These are phyloP conservation scores for Pygmarrhopalites habei DNA, from an alignment of 1,140 invertebrate genomes.

Conservation along the genomic window DNA sequence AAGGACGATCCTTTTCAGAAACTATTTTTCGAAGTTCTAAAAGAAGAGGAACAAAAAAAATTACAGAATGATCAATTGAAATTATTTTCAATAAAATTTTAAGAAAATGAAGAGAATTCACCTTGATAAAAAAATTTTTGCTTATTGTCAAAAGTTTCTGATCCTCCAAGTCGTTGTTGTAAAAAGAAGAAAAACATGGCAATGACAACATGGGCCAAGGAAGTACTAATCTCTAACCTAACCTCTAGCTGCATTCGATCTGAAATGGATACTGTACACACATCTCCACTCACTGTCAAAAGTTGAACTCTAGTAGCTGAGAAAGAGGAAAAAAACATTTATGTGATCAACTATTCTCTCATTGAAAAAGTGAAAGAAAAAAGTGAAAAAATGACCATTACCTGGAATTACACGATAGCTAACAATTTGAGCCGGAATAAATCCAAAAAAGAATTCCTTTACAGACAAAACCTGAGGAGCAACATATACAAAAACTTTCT, in stretches of 20 bases:
- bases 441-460: conserved; percentile 83
- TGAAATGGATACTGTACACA: conserved; percentile 21
- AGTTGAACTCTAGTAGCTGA: too few relatives aligned
- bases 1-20: conserved; percentile 72
- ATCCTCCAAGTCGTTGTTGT: conserved; percentile 53
- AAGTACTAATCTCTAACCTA: conserved; percentile 24
- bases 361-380: too few relatives aligned
- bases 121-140: conserved; percentile 89
- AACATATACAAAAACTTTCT: conserved; percentile 79
- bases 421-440: conserved; percentile 80
- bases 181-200: conserved; percentile 33
- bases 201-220: conserved; percentile 22
- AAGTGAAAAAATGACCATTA: too few relatives aligned
- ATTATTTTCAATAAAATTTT: too few relatives aligned
- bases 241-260: conserved; percentile 32
- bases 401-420: conserved; percentile 86
- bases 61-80: too few relatives aligned
- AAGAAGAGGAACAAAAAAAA: too few relatives aligned
- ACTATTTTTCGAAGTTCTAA: conserved; percentile 67
- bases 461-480: conserved; percentile 79
- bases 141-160: conserved; percentile 89
- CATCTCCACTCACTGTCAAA: too few relatives aligned
- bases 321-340: too few relatives aligned
- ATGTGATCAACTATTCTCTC: too few relatives aligned
- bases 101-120: too few relatives aligned